Conservation (phyloP, 2,888 invertebrate species). For the Peribatodes rhomboidaria region DNA sequence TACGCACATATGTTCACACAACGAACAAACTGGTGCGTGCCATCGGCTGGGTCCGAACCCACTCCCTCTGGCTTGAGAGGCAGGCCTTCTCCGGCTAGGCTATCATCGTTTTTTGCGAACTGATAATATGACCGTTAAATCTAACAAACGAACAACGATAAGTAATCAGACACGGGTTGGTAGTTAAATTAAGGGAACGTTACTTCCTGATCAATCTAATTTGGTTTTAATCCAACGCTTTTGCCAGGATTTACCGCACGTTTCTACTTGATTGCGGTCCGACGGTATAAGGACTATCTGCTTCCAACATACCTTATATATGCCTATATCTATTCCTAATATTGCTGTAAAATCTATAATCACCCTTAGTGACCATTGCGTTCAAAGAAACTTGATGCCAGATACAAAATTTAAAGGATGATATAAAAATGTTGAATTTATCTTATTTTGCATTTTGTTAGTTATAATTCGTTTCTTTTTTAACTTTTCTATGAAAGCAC, state of each 20-base stretch:
- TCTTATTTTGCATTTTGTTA: neutral
- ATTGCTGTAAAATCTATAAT: neutral
- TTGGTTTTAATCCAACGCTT: constrained; percentile 52
- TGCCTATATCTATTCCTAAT: neutral
- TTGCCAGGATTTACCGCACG: constrained; percentile 50
- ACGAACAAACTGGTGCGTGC: no score
- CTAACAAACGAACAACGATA: constrained; percentile 11
- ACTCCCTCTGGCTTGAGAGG: no score
- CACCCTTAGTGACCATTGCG: neutral
- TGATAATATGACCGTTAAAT: constrained; percentile 10
- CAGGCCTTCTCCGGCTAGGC: no score
- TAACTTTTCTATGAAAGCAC: no score
- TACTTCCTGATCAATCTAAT: constrained; percentile 49
- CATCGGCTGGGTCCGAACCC: no score
- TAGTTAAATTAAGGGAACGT: constrained; percentile 41
- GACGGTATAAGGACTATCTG: constrained; percentile 56
- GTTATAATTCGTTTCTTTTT: no score
- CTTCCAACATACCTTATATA: neutral
- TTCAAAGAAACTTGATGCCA: neutral
- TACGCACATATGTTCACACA: no score
- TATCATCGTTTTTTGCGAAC: no score
- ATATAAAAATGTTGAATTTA: no score
- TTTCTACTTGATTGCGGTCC: constrained; percentile 63
- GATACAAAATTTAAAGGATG: neutral
- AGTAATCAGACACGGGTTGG: constrained; percentile 34